These are phyloP conservation scores for Amphimedon queenslandica DNA, from an alignment of 37 sponge, comb jelly and placozoan genomes.

Conservation along the genomic window DNA sequence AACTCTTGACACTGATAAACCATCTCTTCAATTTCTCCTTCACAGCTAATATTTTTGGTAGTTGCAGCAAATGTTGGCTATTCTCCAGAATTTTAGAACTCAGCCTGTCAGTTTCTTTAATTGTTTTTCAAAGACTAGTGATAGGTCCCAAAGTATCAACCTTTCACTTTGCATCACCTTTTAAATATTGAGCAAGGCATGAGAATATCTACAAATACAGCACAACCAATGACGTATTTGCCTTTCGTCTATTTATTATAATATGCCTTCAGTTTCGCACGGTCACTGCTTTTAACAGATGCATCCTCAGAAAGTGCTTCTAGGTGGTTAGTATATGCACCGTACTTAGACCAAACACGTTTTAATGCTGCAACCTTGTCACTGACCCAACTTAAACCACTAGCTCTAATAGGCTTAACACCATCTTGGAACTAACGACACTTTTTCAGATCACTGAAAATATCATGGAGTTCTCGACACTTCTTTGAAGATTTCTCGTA, in stretches of 20 bases:
- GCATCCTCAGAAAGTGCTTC: constrained; percentile 34
- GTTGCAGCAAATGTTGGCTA: constrained; percentile 4
- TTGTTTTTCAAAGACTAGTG: constrained; percentile 13
- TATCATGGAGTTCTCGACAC: constrained; percentile 48
- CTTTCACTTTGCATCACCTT: constrained; percentile 46
- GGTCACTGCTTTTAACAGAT: constrained; percentile 43
- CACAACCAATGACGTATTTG: constrained; percentile 69
- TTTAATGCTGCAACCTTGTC: constrained; percentile 46
- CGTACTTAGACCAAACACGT: constrained; percentile 47
- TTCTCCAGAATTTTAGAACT: constrained; percentile 11
- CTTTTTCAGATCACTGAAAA: constrained; percentile 40
- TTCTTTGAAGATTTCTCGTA: constrained; percentile 67
- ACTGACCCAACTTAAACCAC: constrained; percentile 22
- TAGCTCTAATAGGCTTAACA: constrained; percentile 14
- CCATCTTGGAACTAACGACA: constrained; percentile 38
- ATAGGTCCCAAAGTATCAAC: constrained; percentile 24
- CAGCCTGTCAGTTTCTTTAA: constrained; percentile 32
- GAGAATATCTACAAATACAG: constrained; percentile 57
- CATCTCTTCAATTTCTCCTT: not conserved
- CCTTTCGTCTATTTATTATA: constrained; percentile 50
- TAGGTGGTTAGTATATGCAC: constrained; percentile 52
- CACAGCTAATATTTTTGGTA: not conserved
- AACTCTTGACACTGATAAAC: constrained; percentile 23
- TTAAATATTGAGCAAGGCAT: constrained; percentile 31
- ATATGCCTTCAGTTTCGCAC: constrained; percentile 55